These are phyloP conservation scores for Cryptocephalus moraei DNA, from an alignment of 2,888 invertebrate genomes.

Conservation along the genomic window DNA sequence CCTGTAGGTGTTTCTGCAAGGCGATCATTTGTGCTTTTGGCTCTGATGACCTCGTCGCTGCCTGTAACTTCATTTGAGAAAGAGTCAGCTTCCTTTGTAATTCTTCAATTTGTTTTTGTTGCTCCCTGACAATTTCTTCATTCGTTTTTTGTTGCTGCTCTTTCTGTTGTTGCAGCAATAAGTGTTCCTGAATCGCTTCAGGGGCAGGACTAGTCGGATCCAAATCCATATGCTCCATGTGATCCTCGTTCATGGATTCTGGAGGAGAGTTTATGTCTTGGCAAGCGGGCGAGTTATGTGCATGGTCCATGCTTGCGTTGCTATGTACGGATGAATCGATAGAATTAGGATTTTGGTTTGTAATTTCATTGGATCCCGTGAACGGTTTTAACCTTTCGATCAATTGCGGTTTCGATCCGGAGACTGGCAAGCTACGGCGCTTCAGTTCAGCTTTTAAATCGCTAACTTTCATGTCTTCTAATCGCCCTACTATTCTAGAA, in stretches of 20 bases:
- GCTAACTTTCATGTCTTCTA: constrained; percentile 94
- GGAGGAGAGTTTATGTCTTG: constrained; percentile 34
- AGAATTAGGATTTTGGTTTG: constrained; percentile 20
- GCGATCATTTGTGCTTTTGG: constrained; percentile 32
- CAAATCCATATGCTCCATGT: constrained; percentile 35
- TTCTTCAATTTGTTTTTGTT: constrained; percentile 80
- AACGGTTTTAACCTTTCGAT: constrained; percentile 83
- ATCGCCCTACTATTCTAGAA: constrained; percentile 49
- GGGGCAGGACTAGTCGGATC: constrained; percentile 40
- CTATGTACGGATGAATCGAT: constrained; percentile 27
- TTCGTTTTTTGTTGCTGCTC: constrained; percentile 18
- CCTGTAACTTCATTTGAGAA: constrained; percentile 67
- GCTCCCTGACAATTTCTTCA: constrained; percentile 73
- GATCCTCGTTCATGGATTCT: constrained; percentile 19
- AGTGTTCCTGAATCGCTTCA: constrained; percentile 27
- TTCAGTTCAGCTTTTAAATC: constrained; percentile 92
- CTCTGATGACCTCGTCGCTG: constrained; percentile 38
- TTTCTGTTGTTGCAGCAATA: constrained; percentile 5
- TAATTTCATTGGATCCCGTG: constrained; percentile 26
- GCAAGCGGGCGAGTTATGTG: constrained; percentile 40
- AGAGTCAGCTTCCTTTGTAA: constrained; percentile 71
- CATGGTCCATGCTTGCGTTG: constrained; percentile 34
- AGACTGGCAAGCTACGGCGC: constrained; percentile 86
- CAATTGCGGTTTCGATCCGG: constrained; percentile 90
- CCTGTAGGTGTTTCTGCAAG: constrained; percentile 34